Conservation (phyloP, 2,113 vertebrate species). For the Callospermophilus lateralis region DNA sequence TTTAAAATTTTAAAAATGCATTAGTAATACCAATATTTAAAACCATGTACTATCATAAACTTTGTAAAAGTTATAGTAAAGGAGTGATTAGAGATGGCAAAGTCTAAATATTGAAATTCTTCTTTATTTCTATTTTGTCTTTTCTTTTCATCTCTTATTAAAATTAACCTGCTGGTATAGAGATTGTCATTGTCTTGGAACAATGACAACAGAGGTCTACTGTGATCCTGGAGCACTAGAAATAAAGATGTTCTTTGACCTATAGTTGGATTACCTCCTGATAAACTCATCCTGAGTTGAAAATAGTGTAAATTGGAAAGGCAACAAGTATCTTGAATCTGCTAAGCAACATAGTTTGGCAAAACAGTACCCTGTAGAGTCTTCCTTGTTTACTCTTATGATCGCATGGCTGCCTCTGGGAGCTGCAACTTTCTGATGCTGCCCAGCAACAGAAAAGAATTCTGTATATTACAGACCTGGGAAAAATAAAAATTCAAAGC, state of each 20-base stretch:
- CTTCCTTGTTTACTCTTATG: not conserved
- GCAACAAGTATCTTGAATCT: not conserved
- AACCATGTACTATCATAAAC: not conserved
- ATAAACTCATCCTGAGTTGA: not conserved
- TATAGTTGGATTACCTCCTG: not conserved
- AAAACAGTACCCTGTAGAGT: not conserved
- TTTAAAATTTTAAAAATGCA: not conserved
- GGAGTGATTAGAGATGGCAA: not conserved
- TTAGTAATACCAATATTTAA: not conserved
- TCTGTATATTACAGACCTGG: rapidly evolving
- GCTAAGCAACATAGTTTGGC: not conserved
- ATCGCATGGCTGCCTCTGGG: too few species aligned
- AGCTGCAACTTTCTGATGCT: not conserved
- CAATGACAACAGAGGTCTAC: not conserved
- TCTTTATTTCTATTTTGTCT: not conserved
- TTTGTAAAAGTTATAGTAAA: not conserved
- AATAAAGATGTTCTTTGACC: not conserved
- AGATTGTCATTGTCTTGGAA: not conserved
- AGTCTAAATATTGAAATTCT: not conserved
- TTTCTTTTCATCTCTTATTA: not conserved
- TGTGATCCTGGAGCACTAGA: not conserved
- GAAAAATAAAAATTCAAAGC: not conserved
- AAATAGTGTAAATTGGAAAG: not conserved
- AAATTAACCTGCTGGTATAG: not conserved
- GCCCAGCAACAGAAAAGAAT: not conserved